A percentile compares a stretch with the other conserved stretches of the same genome.
phyloP scores from a whole-genome alignment of 2,797 vertebrate genomes.

The Amniataba percoides region DNA sequence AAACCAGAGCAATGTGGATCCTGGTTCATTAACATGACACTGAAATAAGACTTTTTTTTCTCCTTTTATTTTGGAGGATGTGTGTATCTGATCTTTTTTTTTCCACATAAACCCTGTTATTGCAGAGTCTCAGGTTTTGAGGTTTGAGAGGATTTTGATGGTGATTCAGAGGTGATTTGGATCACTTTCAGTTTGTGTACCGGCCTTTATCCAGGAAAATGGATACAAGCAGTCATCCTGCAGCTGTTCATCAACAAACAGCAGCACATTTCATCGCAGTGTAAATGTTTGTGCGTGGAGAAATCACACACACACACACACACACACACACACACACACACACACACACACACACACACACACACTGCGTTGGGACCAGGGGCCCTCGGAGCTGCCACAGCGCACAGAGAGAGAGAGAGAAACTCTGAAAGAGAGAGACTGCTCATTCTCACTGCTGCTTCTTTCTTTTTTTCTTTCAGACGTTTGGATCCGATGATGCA shows the following conservation, averaged over 20 bases:
- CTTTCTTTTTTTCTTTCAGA: not conserved
- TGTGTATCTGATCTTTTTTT: not conserved
- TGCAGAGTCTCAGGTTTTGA: too few relatives aligned
- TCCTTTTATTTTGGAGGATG: not conserved
- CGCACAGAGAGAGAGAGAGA: too few relatives aligned
- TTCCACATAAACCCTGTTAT: not conserved
- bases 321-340: conserved; percentile 7
- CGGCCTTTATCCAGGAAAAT: not conserved
- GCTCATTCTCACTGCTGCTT: too few relatives aligned
- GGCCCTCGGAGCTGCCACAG: conserved; percentile 14
- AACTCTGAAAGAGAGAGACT: too few relatives aligned
- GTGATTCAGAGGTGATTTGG: conserved; percentile 25
- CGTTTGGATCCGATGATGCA: conserved; percentile 10
- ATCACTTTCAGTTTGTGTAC: conserved; percentile 38
- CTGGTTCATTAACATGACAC: conserved; percentile 3
- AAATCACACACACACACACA: conserved; percentile 24
- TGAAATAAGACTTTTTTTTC: not conserved
- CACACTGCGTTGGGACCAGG: not conserved
- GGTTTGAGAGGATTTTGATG: too few relatives aligned
- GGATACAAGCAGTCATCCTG: conserved; percentile 27
- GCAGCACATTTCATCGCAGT: conserved; percentile 45
- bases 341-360: not conserved
- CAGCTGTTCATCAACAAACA: conserved; percentile 58
- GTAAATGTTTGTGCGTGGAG: conserved; percentile 59
- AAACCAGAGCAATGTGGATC: conserved; percentile 18